Percentiles rank a stretch among this genome's conserved stretches.
phyloP scores from a whole-genome alignment of 2,797 vertebrate genomes.

The Enteromius paludinosus region DNA sequence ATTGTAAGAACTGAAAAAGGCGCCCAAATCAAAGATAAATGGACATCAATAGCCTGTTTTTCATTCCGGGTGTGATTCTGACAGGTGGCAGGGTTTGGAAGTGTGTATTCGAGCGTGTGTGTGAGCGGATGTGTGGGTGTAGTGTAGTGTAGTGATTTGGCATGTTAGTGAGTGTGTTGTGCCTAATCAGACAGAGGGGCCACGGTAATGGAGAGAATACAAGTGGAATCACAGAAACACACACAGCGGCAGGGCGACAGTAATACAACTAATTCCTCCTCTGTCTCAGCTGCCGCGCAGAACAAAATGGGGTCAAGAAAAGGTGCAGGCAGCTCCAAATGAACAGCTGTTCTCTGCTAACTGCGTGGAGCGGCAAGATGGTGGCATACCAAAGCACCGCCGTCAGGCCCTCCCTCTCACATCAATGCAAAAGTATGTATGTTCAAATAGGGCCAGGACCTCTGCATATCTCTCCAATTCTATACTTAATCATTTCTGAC shows the following conservation, averaged over 20 bases:
- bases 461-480: slow-evolving; percentile 75
- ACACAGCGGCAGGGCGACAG: slow-evolving; percentile 83
- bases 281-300: slow-evolving; percentile 86
- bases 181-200: slow-evolving; percentile 96
- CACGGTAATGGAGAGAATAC: slow-evolving; percentile 98
- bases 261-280: slow-evolving; percentile 98
- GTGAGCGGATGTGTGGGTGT: slow-evolving; percentile 45
- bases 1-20: slow-evolving; percentile 35
- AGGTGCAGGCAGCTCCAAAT: slow-evolving; percentile 89
- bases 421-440: slow-evolving; percentile 81
- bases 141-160: slow-evolving; percentile 88
- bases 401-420: slow-evolving; percentile 58
- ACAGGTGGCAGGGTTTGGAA: slow-evolving; percentile 41
- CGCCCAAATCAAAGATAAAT: slow-evolving; percentile 45
- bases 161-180: slow-evolving; percentile 99
- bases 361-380: slow-evolving; percentile 79
- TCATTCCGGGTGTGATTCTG: slow-evolving; percentile 53
- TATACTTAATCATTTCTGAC: slow-evolving; percentile 67
- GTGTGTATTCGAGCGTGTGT: slow-evolving; percentile 1
- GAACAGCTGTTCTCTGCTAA: slow-evolving; percentile 91
- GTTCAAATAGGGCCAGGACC: slow-evolving; percentile 82
- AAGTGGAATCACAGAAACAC: slow-evolving; percentile 98
- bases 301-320: slow-evolving; percentile 93
- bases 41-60: slow-evolving; percentile 55
- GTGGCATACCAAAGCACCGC: slow-evolving; percentile 63